phyloP scores from a whole-genome alignment of 2,888 invertebrate genomes.

The Rapana venosa region DNA sequence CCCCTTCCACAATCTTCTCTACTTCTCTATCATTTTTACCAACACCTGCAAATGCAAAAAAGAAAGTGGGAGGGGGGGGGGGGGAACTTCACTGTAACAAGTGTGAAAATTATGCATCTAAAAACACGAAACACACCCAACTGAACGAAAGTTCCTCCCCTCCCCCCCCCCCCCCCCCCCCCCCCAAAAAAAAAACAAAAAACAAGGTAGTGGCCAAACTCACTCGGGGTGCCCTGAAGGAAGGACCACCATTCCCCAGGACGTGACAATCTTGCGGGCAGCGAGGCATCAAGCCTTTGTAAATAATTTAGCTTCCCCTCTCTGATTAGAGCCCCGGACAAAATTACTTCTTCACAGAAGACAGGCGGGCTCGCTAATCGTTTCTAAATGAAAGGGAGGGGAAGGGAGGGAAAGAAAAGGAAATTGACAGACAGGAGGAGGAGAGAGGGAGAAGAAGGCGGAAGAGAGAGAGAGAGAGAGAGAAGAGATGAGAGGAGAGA shows the following conservation, averaged over 20 bases:
- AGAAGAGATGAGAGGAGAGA: background rate
- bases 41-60: no score
- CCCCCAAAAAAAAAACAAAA: no score
- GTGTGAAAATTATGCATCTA: no score
- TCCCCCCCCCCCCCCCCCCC: background rate
- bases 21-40: no score
- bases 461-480: background rate
- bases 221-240: no score
- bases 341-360: conserved; percentile 18
- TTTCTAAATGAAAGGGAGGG: background rate
- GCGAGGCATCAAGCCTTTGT: background rate
- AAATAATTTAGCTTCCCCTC: conserved; percentile 9
- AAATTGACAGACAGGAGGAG: background rate
- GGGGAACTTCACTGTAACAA: no score
- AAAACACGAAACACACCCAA: no score
- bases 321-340: conserved; percentile 5
- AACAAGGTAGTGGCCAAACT: no score
- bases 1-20: no score
- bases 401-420: background rate
- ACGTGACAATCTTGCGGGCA: background rate
- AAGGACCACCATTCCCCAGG: no score
- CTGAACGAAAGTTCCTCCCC: background rate
- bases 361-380: background rate
- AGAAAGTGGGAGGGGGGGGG: no score
- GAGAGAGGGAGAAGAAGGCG: background rate